These are phyloP conservation scores for Nemotelus pantherinus DNA, from an alignment of 2,888 invertebrate species.

Conservation along the genomic window DNA sequence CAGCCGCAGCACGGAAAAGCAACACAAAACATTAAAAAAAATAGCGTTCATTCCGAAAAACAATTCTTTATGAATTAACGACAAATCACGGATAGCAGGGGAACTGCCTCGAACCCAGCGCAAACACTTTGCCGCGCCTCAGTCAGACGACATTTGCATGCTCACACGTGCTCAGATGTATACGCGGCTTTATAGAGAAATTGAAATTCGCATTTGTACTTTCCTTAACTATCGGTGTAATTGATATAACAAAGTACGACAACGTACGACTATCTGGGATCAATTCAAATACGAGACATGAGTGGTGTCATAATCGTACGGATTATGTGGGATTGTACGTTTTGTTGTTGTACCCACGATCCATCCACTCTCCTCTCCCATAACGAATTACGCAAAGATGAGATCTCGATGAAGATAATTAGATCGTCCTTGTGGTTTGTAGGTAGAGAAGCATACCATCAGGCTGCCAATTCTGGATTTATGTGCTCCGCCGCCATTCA, in stretches of 20 bases:
- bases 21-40: no score
- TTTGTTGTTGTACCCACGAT: constrained; percentile 29
- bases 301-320: not conserved
- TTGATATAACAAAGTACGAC: constrained; percentile 6
- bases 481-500: not conserved
- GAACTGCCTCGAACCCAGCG: no score
- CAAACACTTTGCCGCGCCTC: no score
- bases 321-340: constrained; percentile 35
- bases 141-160: no score
- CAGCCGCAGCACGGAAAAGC: no score
- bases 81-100: no score
- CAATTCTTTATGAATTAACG: no score
- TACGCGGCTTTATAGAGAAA: no score
- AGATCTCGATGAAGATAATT: constrained; percentile 6
- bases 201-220: constrained; percentile 14
- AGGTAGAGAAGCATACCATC: constrained; percentile 17
- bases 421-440: constrained; percentile 35
- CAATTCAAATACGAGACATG: not conserved
- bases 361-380: constrained; percentile 19
- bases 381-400: constrained; percentile 24
- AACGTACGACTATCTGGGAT: not conserved
- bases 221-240: constrained; percentile 25
- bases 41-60: no score
- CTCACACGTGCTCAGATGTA: no score
- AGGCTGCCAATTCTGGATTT: not conserved